Base-by-base conservation (phyloP, 2,113 vertebrate species). In the Todiramphus saurophagus region DNA sequence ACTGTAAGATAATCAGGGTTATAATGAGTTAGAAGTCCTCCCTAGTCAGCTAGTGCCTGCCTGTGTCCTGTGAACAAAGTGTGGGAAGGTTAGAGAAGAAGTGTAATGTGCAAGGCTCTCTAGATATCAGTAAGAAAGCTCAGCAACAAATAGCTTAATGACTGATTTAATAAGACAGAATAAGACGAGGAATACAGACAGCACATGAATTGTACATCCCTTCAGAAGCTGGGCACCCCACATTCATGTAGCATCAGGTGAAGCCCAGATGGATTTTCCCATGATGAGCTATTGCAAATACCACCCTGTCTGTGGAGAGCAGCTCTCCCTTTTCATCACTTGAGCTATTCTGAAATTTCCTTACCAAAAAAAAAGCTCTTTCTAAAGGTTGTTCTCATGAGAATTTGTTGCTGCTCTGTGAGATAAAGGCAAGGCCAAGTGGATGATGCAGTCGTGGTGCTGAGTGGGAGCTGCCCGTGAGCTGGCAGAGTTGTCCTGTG, bases 251-350 rank as follows among this genome's bases (percentile, higher is more conserved):
- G 63, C 50, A 69, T n/a, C 2, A 6, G 51, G 16, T 2, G 14
- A 33, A 68, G 37, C 30, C 55, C 59, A 35, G 50, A 17, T n/a
- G 41, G 73, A 48, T 70, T 91, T 80, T 74, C 72, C 50, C 33
- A 63, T 2, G 2, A 14, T n/a, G 15, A 0, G 0, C 48, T 50
- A 70, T 0, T 0, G 28, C 48, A 68, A 35, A 56, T 43, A 21
- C 53, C 72, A 72, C 33, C 20, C 35, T 1, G 1, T 48, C 59
- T 1, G 0, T 10, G 27, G 41, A 58, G 16, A 94, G 33, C 44
- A 51, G 59, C 55, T 86, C 59, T 44, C 43, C 33, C 35, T 60
- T 87, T 67, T 19, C 1, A 0, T 17, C n/a, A 20, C 62, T 82
- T 68, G 46, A 85, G 41, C 31, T 82, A 6, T 58, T 90, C 69